Conservation (phyloP, 2,113 vertebrate genomes). For the Xenus cinereus region DNA sequence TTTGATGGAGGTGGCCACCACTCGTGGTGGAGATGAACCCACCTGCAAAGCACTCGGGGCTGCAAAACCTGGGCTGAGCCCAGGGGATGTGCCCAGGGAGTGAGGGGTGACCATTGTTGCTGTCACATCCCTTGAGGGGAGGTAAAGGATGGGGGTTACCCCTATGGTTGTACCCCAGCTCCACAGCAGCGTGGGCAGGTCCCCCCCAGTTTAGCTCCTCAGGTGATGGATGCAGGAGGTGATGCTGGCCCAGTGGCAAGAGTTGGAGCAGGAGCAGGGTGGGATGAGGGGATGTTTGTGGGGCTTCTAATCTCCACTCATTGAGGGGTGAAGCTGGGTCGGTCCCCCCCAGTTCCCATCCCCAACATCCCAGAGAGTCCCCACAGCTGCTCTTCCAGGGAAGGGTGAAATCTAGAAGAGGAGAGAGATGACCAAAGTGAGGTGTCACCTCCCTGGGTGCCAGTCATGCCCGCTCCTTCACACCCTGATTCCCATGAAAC, state of each 20-base stretch:
- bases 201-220: neutral
- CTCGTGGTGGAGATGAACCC: neutral
- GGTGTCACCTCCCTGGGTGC: neutral
- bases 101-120: rapidly evolving
- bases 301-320: neutral
- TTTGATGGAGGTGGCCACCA: neutral
- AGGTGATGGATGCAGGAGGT: neutral
- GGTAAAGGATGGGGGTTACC: neutral
- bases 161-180: neutral
- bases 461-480: neutral
- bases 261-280: neutral
- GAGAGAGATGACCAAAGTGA: neutral
- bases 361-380: neutral
- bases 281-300: neutral
- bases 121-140: neutral
- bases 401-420: neutral
- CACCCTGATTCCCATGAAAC: neutral
- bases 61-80: neutral
- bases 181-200: neutral
- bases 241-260: neutral
- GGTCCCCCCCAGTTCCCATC: neutral
- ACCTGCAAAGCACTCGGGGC: rapidly evolving
- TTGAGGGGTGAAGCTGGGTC: neutral
- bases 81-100: neutral
- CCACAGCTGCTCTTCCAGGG: neutral